Evolutionary conservation across 1,140 invertebrate genomes (phyloP).

Genomic region (Euura lappo): DNA sequence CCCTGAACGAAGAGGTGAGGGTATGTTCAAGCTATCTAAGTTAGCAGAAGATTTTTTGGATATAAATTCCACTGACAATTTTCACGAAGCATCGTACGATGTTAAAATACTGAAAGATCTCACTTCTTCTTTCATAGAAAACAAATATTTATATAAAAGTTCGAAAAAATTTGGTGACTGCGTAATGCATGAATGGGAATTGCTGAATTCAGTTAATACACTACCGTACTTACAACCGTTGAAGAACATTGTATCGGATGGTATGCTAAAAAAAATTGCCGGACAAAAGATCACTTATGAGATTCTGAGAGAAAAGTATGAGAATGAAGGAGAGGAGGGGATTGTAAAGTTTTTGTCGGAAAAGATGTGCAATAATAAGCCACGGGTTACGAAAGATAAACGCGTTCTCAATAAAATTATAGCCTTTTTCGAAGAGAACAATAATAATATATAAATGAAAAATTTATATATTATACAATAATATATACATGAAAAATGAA

Average conservation of each 20-base stretch:
- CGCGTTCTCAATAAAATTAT: constrained; percentile 21
- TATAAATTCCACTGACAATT: constrained; percentile 3
- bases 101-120: neutral
- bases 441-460: too few relatives aligned
- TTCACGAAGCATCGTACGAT: constrained; percentile 8
- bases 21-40: constrained; percentile 12
- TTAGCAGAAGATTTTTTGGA: neutral
- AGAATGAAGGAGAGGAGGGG: constrained; percentile 9
- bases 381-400: constrained; percentile 21
- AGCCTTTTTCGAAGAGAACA: constrained; percentile 20
- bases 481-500: too few relatives aligned
- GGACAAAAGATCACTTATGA: neutral
- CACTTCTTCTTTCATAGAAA: neutral
- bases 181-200: constrained; percentile 14
- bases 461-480: too few relatives aligned
- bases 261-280: constrained; percentile 26
- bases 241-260: constrained; percentile 16
- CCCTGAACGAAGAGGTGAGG: constrained; percentile 21
- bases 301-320: neutral
- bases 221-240: constrained; percentile 17
- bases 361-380: constrained; percentile 18
- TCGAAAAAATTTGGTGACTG: constrained; percentile 14
- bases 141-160: neutral
- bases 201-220: constrained; percentile 13
- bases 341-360: constrained; percentile 16